Conservation (phyloP, 2,113 vertebrate genomes). For the Mastomys natalensis region DNA sequence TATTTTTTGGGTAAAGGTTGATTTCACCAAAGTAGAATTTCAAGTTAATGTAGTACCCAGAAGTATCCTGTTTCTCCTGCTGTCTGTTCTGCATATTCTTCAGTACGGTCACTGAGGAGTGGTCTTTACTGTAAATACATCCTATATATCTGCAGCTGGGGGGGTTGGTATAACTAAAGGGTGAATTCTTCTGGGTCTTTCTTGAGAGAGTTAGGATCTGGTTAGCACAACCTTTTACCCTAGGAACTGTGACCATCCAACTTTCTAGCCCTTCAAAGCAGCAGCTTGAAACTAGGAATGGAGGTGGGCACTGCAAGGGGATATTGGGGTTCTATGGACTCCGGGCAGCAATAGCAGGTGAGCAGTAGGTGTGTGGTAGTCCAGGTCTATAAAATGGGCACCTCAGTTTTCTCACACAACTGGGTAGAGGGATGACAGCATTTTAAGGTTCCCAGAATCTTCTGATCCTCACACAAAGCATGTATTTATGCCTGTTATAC, state of each 20-base stretch:
- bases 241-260: neutral
- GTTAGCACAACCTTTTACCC: neutral
- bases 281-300: neutral
- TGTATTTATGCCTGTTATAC: conserved; percentile 36
- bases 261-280: neutral
- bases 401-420: neutral
- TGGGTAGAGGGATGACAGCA: neutral
- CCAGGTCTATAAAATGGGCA: neutral
- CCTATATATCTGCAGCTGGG: neutral
- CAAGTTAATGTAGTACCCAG: too few relatives aligned
- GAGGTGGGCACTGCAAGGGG: neutral
- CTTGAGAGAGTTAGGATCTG: neutral
- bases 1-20: too few relatives aligned
- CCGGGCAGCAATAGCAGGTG: neutral
- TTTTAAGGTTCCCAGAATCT: conserved; percentile 14
- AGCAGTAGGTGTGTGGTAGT: neutral
- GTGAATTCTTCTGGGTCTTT: neutral
- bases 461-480: neutral
- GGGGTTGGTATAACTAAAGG: neutral
- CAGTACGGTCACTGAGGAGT: neutral
- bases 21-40: neutral
- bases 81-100: neutral
- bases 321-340: neutral
- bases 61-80: neutral
- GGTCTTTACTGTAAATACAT: neutral